These are phyloP conservation scores for Pachypeltis micranthus DNA, from an alignment of 1,140 invertebrate species.

Conservation along the genomic window DNA sequence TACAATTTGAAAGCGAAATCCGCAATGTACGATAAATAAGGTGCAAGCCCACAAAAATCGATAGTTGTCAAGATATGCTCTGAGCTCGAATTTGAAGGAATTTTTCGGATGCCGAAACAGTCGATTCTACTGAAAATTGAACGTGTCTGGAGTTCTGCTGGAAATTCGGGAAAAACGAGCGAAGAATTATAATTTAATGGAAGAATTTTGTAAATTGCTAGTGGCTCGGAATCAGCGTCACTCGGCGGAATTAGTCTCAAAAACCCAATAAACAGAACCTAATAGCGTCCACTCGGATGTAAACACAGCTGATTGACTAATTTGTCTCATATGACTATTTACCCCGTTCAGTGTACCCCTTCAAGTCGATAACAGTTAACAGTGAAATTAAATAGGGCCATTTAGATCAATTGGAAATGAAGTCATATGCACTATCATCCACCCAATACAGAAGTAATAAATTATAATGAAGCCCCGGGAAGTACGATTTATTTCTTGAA, in stretches of 20 bases:
- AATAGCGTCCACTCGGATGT: not conserved
- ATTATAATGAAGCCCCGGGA: no score
- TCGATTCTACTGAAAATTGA: not conserved
- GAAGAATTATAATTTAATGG: not conserved
- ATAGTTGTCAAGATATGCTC: not conserved
- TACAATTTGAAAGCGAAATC: not conserved
- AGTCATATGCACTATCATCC: no score
- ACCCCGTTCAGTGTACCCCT: not conserved
- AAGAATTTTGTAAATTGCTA: no score
- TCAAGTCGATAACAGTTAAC: not conserved
- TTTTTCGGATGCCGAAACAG: not conserved
- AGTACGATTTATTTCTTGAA: no score
- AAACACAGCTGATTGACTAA: not conserved
- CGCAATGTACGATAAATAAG: not conserved
- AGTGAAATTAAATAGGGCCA: not conserved
- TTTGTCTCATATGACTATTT: not conserved
- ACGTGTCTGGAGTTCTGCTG: not conserved
- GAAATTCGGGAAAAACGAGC: not conserved
- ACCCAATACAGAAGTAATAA: no score
- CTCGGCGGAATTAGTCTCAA: not conserved
- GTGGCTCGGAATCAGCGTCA: not conserved
- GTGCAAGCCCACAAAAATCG: not conserved
- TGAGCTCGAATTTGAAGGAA: not conserved
- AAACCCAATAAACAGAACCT: not conserved
- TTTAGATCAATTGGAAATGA: no score